A percentile compares a stretch with the other conserved stretches of the same genome.
These are phyloP conservation scores for Jordanella pulchra DNA, from an alignment of 2,797 vertebrate species.

Conservation along the genomic window DNA sequence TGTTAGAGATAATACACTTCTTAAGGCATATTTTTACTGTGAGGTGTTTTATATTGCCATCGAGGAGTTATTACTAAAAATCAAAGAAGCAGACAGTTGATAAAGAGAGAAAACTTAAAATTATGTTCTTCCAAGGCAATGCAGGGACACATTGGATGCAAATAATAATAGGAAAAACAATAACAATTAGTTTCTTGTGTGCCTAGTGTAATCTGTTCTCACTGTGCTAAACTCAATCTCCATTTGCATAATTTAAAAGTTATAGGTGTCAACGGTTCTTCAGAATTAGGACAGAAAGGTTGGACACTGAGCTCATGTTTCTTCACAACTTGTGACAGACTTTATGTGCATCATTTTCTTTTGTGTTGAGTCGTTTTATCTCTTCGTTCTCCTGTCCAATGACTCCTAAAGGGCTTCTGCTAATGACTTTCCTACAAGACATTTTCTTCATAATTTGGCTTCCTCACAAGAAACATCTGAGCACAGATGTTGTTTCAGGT, in stretches of 20 bases:
- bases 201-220: constrained; percentile 24
- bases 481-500: constrained; percentile 3
- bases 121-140: constrained; percentile 77
- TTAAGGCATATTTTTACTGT: constrained; percentile 70
- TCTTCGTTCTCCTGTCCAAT: constrained; percentile 18
- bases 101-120: constrained; percentile 44
- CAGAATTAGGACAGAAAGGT: constrained; percentile 16
- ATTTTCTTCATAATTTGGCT: neutral
- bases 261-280: constrained; percentile 24
- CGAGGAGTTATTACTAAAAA: constrained; percentile 43
- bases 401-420: constrained; percentile 21
- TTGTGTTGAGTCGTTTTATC: neutral
- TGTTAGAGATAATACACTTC: constrained; percentile 64
- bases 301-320: constrained; percentile 9
- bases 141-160: constrained; percentile 44
- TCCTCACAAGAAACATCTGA: neutral
- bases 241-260: constrained; percentile 64
- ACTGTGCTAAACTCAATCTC: constrained; percentile 38
- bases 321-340: constrained; percentile 1
- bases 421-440: neutral
- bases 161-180: constrained; percentile 8
- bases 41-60: constrained; percentile 56
- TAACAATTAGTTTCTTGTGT: constrained; percentile 2
- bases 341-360: constrained; percentile 28
- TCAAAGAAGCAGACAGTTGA: constrained; percentile 11